Evolutionary conservation across 2,113 vertebrate genomes (phyloP), one percentile per base, ranked within the genome.

Genomic region (Coturnix japonica): DNA sequence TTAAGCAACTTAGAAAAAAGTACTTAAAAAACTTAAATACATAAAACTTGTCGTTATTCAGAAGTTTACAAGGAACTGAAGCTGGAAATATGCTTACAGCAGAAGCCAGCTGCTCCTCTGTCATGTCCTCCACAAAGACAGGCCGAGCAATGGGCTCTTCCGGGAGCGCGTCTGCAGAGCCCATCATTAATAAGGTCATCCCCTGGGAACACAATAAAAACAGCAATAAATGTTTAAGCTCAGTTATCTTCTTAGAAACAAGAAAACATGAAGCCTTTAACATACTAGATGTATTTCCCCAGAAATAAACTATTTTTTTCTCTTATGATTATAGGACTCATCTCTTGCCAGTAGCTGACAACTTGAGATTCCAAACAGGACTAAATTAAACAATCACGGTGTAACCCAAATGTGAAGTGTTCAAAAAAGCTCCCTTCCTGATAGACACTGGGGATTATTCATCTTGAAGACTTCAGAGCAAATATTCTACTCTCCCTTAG

Each of bases 111-210:
- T 99, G 99, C 93, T 99, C 99, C 96, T 99, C 99, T 26, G 99
- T 99, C 99, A 99, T 99, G 96, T 99, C 99, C 97, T 99, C 99
- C 7, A 99, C 98, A 85, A 99, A 99, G 96, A 99, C 97, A 15
- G 99, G 99, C 31, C 99, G 98, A 74, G 98, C 98, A 33, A 98
- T 86, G 2, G 99, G 99, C 78, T 99, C 99, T 85, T 99, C 98
- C 0, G 99, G 99, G 81, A 99, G 98, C 2, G 99, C 99, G 1
- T 99, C 99, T 43, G 99, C 99, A 0, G 99, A 99, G 19, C 99
- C 99, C 98, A 99, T 99, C 99, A 99, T 99, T 65, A 99, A 96
- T 25, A 99, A 97, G 69, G 99, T 99, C 98, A 99, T 99, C 70
- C 99, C 99, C 99, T 99, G 86, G 91, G 75, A 92, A 91, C n/a